Base-by-base conservation (phyloP, 2,888 invertebrate genomes). In the Neuroscelio doddi region DNA sequence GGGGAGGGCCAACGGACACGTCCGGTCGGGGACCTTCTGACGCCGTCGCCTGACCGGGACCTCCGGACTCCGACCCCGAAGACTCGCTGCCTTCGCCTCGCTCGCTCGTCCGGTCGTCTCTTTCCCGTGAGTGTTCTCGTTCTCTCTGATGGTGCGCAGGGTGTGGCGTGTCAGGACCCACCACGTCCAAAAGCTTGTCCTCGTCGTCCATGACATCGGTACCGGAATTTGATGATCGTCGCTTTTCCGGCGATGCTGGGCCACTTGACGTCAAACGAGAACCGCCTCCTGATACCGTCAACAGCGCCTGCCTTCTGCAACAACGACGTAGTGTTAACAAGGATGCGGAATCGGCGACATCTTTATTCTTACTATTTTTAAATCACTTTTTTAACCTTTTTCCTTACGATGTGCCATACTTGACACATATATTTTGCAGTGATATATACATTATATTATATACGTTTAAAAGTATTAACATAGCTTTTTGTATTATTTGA, bases 1-100 rank as follows among this genome's bases (percentile, higher is more conserved):
- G 97, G 87, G 96, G 96, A 32, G 96, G 96, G 46, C 96, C 97
- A 32, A 97, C 93, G 26, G 95, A 95, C 67, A 96, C 96, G 86
- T 97, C 97, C 14, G 96, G 96, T 68, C 94, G 92, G 0, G 95
- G 95, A 70, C 76, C 89, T 85, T 75, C 87, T 73, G 71, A 90
- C 86, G 59, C 87, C 76, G 69, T 79, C 89, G 75, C 55, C 38
- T 68, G 82, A 74, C 69, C 76, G 32, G 68, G 64, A 77, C 78
- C 85, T 1, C 87, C 88, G 69, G 90, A 88, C 74, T 89, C 87
- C 70, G 87, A 85, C 72, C 85, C 82, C 10, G 82, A 82, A 2
- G 83, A 82, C 42, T 84, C 84, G 58, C 82, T 82, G 8, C 84
- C 84, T 38, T 84, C 83, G 29, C 82, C 83, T 16, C 82, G 74